These are phyloP conservation scores for Megalurothrips usitatus DNA, from an alignment of 2,888 invertebrate genomes.

Conservation along the genomic window DNA sequence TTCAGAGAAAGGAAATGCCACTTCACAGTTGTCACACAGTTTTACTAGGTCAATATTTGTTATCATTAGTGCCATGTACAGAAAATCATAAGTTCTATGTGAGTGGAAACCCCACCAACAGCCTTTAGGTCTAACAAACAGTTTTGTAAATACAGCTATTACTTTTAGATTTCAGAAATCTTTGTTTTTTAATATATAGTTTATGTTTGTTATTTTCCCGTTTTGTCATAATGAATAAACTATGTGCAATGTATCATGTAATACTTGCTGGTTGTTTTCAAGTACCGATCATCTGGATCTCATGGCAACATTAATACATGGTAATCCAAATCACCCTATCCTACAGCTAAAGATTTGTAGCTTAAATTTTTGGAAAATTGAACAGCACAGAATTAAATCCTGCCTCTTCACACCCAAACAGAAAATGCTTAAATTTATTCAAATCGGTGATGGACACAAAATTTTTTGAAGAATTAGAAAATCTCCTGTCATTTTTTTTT, in stretches of 20 bases:
- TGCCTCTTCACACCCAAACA: too few relatives aligned
- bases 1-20: neutral
- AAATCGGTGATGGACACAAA: too few relatives aligned
- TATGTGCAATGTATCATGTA: constrained; percentile 25
- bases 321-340: neutral
- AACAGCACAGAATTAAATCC: neutral
- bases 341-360: too few relatives aligned
- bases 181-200: constrained; percentile 27
- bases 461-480: too few relatives aligned
- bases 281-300: neutral
- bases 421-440: too few relatives aligned
- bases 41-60: constrained; percentile 25
- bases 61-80: constrained; percentile 26
- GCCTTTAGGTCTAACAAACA: constrained; percentile 22
- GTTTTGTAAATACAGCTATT: constrained; percentile 21
- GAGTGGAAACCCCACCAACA: constrained; percentile 13
- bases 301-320: neutral
- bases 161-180: constrained; percentile 23
- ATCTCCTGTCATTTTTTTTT: too few relatives aligned
- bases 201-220: constrained; percentile 26
- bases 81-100: constrained; percentile 19
- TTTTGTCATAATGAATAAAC: constrained; percentile 27
- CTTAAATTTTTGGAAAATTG: too few relatives aligned
- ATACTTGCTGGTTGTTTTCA: neutral
- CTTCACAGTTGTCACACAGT: constrained; percentile 22